A percentile compares a stretch with the other conserved stretches of the same genome.
Evolutionary conservation across 2,113 vertebrate species (phyloP).

Genomic region (Coreoperca whiteheadi): DNA sequence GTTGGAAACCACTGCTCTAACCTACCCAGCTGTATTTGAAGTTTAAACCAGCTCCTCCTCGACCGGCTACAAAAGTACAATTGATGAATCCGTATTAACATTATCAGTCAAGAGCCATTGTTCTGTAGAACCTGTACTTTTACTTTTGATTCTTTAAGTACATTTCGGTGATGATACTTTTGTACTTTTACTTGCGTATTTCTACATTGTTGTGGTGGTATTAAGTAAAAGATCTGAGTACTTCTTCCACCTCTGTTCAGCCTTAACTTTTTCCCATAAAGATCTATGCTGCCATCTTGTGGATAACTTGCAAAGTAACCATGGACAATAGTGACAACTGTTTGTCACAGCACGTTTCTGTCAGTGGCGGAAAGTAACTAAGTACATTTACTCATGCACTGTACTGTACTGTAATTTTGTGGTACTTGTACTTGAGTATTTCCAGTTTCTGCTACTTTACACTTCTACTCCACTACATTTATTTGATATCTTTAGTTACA

Average conservation of each 20-base stretch:
- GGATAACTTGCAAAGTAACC: slow-evolving; percentile 29
- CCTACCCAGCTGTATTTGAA: not conserved
- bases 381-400: too few relatives aligned
- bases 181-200: not conserved
- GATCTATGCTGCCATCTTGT: slow-evolving; percentile 77
- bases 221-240: not conserved
- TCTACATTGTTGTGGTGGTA: not conserved
- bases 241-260: not conserved
- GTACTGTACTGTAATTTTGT: too few relatives aligned
- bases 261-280: not conserved
- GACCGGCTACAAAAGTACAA: not conserved
- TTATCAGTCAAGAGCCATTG: not conserved
- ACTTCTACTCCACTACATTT: too few relatives aligned
- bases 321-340: not conserved
- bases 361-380: not conserved
- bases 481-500: too few relatives aligned
- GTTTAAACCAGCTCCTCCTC: not conserved
- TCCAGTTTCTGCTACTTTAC: too few relatives aligned
- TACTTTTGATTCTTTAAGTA: not conserved
- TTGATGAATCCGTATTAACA: not conserved
- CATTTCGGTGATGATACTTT: not conserved
- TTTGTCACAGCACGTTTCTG: slow-evolving; percentile 1
- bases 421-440: too few relatives aligned
- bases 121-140: not conserved
- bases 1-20: not conserved